Evolutionary conservation across 2,113 vertebrate species (phyloP).

Genomic region (Pachycephala philippinensis): DNA sequence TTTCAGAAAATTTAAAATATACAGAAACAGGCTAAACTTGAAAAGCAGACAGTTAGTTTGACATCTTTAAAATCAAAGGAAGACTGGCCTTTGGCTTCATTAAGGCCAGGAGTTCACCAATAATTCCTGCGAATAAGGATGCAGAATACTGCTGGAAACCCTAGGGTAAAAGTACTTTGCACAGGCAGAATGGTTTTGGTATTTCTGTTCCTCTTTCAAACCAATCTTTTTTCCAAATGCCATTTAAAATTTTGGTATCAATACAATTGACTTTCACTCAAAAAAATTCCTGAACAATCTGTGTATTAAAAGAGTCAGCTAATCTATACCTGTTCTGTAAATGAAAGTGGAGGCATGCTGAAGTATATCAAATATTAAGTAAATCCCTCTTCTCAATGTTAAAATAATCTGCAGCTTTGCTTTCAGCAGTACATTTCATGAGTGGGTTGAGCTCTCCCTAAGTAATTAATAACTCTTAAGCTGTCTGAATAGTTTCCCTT

Average conservation of each 20-base stretch:
- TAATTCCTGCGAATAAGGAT: not conserved
- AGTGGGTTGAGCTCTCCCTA: not conserved
- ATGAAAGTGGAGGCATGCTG: not conserved
- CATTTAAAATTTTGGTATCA: not conserved
- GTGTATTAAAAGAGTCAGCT: not conserved
- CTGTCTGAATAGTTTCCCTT: constrained; percentile 64
- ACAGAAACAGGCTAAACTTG: not conserved
- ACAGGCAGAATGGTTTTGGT: not conserved
- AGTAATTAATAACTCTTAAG: constrained; percentile 66
- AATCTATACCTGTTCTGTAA: not conserved
- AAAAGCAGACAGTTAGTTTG: not conserved
- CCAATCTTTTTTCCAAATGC: not conserved
- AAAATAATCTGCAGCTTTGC: not conserved
- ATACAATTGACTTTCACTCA: not conserved
- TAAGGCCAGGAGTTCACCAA: not conserved
- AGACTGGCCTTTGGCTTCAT: not conserved
- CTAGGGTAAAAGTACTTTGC: not conserved
- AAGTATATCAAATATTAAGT: not conserved
- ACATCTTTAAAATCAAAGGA: not conserved
- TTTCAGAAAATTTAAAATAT: not conserved
- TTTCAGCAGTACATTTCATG: not conserved
- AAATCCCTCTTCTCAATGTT: not conserved
- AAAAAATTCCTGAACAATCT: not conserved
- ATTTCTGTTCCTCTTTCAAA: not conserved
- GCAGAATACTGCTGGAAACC: not conserved